phyloP scores from a whole-genome alignment of 2,797 vertebrate species.

The Phalanger gymnotis region DNA sequence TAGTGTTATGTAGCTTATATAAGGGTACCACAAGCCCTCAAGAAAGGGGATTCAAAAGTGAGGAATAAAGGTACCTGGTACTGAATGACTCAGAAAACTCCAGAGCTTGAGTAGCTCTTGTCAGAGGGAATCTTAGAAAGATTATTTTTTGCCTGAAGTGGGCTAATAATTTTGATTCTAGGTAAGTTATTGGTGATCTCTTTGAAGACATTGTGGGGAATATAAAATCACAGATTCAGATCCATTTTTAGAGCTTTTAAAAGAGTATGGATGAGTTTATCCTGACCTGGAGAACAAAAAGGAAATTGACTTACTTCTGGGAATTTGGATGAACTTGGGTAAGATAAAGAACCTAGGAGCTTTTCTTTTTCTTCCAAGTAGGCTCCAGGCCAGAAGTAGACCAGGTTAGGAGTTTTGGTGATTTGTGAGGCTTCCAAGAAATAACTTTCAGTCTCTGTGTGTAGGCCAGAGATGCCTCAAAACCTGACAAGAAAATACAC shows the following conservation, averaged over 20 bases:
- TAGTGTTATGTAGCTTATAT: background rate
- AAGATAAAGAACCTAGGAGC: background rate
- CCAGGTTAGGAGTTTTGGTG: background rate
- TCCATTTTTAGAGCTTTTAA: background rate
- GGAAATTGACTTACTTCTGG: background rate
- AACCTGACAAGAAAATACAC: background rate
- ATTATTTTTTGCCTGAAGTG: background rate
- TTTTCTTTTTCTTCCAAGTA: background rate
- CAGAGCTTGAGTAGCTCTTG: background rate
- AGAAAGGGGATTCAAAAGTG: background rate
- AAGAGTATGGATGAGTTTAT: background rate
- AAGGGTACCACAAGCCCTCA: background rate
- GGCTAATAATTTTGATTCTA: background rate
- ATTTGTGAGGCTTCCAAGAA: background rate
- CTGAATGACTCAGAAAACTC: background rate
- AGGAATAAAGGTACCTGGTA: background rate
- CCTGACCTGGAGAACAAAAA: background rate
- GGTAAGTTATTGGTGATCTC: background rate
- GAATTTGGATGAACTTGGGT: background rate
- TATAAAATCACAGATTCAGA: background rate
- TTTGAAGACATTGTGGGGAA: background rate
- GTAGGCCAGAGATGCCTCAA: background rate
- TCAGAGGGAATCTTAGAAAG: background rate
- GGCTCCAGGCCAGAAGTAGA: background rate
- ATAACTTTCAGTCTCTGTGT: background rate